Conservation (phyloP, 2,113 vertebrate species). For the Chloropsis hardwickii region DNA sequence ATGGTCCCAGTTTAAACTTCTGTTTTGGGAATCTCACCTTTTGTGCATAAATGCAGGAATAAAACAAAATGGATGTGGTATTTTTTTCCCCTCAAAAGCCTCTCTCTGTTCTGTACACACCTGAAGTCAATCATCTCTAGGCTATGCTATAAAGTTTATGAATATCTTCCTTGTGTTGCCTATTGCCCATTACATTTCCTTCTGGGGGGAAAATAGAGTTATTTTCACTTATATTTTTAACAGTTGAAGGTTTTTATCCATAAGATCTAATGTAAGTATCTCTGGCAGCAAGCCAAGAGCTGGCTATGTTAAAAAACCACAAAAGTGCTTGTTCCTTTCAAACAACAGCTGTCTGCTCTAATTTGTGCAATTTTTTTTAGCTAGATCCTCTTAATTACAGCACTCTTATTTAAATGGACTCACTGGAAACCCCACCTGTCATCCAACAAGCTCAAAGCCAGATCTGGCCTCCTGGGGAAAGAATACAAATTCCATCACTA, state of each 20-base stretch:
- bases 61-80: not conserved
- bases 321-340: constrained; percentile 7
- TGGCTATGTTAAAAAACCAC: not conserved
- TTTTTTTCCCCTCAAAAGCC: not conserved
- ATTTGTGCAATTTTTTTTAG: constrained; percentile 40
- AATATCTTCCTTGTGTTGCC: not conserved
- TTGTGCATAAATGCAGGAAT: not conserved
- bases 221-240: not conserved
- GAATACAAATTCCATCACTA: not conserved
- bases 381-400: constrained; percentile 39
- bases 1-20: not conserved
- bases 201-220: accelerated
- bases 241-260: not conserved
- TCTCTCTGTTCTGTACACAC: not conserved
- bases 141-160: not conserved
- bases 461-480: not conserved
- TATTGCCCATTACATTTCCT: not conserved
- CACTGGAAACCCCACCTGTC: not conserved
- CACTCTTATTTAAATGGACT: constrained; percentile 20
- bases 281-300: constrained; percentile 1
- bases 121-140: not conserved
- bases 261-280: not conserved
- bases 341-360: constrained; percentile 12
- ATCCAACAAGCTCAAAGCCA: not conserved
- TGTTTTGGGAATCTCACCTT: not conserved